phyloP scores from a whole-genome alignment of 2,797 vertebrate species.

The Takifugu rubripes region DNA sequence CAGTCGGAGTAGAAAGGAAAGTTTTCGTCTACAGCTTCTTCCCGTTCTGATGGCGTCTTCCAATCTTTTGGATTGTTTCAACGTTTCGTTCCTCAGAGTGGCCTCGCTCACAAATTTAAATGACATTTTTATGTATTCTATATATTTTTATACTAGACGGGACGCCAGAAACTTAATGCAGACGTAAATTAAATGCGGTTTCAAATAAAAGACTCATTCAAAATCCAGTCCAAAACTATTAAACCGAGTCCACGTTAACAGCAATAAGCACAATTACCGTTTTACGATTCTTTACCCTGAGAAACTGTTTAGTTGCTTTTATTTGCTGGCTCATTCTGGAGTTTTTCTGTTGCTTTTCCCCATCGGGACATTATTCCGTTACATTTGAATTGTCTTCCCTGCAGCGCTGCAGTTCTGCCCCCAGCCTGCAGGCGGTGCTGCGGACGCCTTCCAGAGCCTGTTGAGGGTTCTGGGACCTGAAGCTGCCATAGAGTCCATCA shows the following conservation, averaged over 20 bases:
- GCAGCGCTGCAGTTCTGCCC: slow-evolving; percentile 52
- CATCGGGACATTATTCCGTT: no score
- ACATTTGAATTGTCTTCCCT: not conserved
- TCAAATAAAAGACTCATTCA: no score
- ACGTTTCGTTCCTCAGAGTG: not conserved
- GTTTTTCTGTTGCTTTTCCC: no score
- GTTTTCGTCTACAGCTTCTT: not conserved
- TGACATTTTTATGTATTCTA: no score
- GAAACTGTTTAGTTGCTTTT: no score
- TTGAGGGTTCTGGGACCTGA: slow-evolving; percentile 80
- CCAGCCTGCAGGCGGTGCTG: slow-evolving; percentile 21
- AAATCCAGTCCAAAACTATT: not conserved
- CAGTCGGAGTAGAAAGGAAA: no score
- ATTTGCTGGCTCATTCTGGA: no score
- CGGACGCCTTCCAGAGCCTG: slow-evolving; percentile 74
- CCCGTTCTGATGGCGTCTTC: not conserved
- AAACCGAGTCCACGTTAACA: no score
- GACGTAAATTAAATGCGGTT: no score
- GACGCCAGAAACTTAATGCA: no score
- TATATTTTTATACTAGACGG: no score
- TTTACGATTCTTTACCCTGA: not conserved
- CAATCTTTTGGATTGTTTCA: not conserved
- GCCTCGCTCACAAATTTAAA: not conserved
- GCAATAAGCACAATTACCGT: not conserved
- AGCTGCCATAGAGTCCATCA: slow-evolving; percentile 78